Conservation (phyloP, 2,113 vertebrate species). For the Varanus komodoensis region DNA sequence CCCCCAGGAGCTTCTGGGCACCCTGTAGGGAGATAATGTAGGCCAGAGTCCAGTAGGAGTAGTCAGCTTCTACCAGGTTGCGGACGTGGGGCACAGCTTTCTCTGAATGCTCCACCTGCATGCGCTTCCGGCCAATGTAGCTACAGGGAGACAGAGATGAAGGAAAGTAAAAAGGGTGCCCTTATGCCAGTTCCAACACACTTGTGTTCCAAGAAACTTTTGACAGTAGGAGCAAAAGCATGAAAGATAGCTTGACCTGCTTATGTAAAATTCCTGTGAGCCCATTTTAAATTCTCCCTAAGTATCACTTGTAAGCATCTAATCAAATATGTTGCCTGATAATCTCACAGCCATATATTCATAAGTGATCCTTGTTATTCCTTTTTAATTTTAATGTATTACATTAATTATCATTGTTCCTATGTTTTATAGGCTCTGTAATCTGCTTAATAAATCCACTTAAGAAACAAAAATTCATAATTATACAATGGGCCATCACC, state of each 20-base stretch:
- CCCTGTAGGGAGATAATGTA: conserved; percentile 90
- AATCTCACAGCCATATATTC: background rate
- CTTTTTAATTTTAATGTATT: background rate
- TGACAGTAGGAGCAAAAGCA: too few relatives aligned
- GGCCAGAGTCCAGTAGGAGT: conserved; percentile 93
- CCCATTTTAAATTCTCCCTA: background rate
- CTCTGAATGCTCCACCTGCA: conserved; percentile 91
- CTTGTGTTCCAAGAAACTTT: too few relatives aligned
- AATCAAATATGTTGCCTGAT: background rate
- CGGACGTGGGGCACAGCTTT: conserved; percentile 87
- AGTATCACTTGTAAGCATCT: background rate
- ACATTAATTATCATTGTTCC: background rate
- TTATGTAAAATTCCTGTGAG: background rate
- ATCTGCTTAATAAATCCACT: too few relatives aligned
- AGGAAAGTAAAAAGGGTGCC: background rate
- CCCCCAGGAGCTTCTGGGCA: conserved; percentile 87
- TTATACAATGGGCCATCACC: too few relatives aligned
- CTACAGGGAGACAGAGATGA: conserved; percentile 66
- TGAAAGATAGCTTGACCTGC: background rate
- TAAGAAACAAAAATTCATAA: too few relatives aligned
- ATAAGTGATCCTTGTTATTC: background rate
- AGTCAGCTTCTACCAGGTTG: conserved; percentile 91
- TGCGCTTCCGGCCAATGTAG: conserved; percentile 92
- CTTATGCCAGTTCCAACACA: background rate
- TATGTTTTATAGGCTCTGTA: background rate